Evolutionary conservation across 1,140 invertebrate species (phyloP).

Genomic region (Ceratina australensis): DNA sequence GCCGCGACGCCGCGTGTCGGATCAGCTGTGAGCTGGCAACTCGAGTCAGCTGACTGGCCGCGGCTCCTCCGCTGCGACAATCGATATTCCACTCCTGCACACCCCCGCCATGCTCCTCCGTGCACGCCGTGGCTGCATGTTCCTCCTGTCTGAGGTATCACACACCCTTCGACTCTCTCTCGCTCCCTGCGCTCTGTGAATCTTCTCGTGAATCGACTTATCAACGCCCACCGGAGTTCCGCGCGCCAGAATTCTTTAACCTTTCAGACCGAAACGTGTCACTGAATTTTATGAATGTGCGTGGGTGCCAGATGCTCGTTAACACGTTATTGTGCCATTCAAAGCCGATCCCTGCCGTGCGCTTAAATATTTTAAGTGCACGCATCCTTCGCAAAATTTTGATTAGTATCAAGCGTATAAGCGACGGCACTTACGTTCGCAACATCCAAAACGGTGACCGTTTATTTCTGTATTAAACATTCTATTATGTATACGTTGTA

Average conservation of each 20-base stretch:
- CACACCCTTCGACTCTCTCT: neutral
- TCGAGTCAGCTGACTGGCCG: slow-evolving; percentile 73
- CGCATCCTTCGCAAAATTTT: no score
- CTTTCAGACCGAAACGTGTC: neutral
- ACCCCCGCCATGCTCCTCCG: slow-evolving; percentile 24
- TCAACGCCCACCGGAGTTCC: neutral
- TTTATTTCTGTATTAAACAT: no score
- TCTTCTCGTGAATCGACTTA: slow-evolving; percentile 3
- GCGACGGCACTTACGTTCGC: no score
- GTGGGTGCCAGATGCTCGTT: no score
- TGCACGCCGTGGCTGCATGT: neutral
- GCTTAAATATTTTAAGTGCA: no score
- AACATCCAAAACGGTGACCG: no score
- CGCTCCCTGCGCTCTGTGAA: no score
- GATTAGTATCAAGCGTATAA: no score
- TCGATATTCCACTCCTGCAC: slow-evolving; percentile 63
- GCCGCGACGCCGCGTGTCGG: slow-evolving; percentile 66
- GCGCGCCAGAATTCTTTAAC: neutral
- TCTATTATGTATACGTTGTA: no score
- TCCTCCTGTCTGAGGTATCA: neutral
- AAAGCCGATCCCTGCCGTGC: no score
- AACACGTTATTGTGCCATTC: no score
- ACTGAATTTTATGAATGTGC: neutral
- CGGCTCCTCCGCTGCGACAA: slow-evolving; percentile 66
- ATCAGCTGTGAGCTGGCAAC: slow-evolving; percentile 74